These are phyloP conservation scores for Habropoda laboriosa DNA, from an alignment of 1,140 invertebrate genomes.

Conservation along the genomic window DNA sequence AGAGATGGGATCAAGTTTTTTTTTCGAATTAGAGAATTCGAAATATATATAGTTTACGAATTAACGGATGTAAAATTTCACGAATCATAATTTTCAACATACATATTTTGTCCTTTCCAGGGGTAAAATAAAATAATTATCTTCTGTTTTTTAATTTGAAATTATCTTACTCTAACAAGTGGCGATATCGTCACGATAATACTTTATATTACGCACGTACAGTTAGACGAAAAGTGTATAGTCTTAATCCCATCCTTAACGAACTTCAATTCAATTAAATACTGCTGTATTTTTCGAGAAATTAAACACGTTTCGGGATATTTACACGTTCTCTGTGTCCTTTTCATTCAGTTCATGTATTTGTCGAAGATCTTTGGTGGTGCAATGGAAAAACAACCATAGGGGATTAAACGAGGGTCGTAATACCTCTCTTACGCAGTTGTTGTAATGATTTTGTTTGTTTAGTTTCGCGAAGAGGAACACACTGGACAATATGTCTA, in stretches of 20 bases:
- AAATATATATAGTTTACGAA: too few species aligned
- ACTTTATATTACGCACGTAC: too few species aligned
- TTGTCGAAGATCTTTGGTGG: neutral
- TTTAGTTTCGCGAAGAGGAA: neutral
- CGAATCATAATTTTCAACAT: too few species aligned
- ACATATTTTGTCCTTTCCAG: too few species aligned
- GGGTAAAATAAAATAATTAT: too few species aligned
- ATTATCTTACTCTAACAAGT: too few species aligned
- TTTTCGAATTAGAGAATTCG: too few species aligned
- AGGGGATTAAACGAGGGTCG: constrained; percentile 54
- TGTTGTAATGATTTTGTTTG: neutral
- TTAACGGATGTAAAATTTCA: too few species aligned
- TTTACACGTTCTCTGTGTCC: constrained; percentile 66
- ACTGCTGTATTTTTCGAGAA: neutral
- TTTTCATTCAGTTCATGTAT: constrained; percentile 19
- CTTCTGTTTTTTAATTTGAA: too few species aligned
- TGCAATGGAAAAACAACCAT: constrained; percentile 8
- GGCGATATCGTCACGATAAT: too few species aligned
- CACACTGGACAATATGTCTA: neutral
- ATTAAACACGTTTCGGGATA: neutral
- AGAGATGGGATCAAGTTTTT: constrained; percentile 23
- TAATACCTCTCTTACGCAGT: constrained; percentile 49
- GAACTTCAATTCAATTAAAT: neutral
- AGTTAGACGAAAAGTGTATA: too few species aligned
- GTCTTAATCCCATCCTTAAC: constrained; percentile 22